Percentiles rank a stretch among this genome's conserved stretches.
phyloP scores from a whole-genome alignment of 1,140 invertebrate genomes.

The Drosophila santomea region DNA sequence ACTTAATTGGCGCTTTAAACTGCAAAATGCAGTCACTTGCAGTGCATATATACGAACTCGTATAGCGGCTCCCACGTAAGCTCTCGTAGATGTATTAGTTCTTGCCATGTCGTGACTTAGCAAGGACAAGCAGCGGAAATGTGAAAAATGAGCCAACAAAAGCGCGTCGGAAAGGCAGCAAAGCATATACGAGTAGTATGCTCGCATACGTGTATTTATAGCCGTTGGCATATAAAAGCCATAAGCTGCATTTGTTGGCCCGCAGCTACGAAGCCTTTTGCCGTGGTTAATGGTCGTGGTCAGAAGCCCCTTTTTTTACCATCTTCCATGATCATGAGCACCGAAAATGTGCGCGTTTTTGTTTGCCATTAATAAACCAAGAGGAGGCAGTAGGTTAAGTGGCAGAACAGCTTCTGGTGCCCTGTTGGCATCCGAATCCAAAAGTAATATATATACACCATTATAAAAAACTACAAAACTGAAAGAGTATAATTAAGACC shows the following conservation, averaged over 20 bases:
- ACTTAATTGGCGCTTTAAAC: conserved; percentile 78
- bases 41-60: neutral
- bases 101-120: conserved; percentile 35
- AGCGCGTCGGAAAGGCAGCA: conserved; percentile 35
- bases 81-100: conserved; percentile 38
- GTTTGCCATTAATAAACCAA: conserved; percentile 44
- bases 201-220: conserved; percentile 27
- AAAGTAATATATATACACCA: neutral
- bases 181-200: neutral
- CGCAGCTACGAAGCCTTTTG: conserved; percentile 31
- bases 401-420: conserved; percentile 1
- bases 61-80: conserved; percentile 19
- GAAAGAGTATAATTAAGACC: neutral
- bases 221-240: conserved; percentile 37
- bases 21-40: conserved; percentile 50
- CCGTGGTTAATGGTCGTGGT: conserved; percentile 40
- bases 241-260: conserved; percentile 47
- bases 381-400: neutral
- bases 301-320: neutral
- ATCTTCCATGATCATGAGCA: neutral
- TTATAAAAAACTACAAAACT: too few species aligned
- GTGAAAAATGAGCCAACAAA: conserved; percentile 71
- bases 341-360: conserved; percentile 37
- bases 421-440: neutral
- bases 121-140: conserved; percentile 59